A percentile compares a stretch with the other conserved stretches of the same genome.
These are phyloP conservation scores for Enteromius argenteus DNA, from an alignment of 2,797 vertebrate genomes.

Conservation along the genomic window DNA sequence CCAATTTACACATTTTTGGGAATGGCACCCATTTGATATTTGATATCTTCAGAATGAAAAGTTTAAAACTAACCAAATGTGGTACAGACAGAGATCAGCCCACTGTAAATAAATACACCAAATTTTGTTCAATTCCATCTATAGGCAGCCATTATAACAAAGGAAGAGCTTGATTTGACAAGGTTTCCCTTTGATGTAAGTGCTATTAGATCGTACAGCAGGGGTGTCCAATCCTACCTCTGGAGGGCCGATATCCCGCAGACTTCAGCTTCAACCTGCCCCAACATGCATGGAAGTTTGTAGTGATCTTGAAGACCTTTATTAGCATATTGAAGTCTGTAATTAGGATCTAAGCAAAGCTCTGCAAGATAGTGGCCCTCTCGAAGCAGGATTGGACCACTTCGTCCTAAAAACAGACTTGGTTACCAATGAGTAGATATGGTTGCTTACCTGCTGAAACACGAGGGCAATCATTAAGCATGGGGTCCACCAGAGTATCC, in stretches of 20 bases:
- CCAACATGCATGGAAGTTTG: not conserved
- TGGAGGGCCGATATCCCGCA: not conserved
- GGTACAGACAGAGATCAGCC: not conserved
- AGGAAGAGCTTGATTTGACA: not conserved
- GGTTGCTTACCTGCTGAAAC: slow-evolving; percentile 91
- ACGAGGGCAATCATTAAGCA: slow-evolving; percentile 93
- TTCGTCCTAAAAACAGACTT: not conserved
- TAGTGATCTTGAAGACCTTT: not conserved
- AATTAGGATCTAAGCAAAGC: slow-evolving; percentile 1
- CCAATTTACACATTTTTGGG: not conserved
- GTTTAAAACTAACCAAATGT: not conserved
- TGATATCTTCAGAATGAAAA: not conserved
- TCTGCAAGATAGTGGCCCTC: not conserved
- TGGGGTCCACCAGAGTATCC: slow-evolving; percentile 90
- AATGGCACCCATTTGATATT: not conserved
- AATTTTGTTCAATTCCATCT: not conserved
- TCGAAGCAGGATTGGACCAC: not conserved
- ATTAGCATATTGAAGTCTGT: not conserved
- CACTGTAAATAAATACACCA: not conserved
- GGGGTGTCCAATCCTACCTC: not conserved
- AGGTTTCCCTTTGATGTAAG: not conserved
- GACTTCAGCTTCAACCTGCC: not conserved
- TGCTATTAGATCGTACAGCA: not conserved
- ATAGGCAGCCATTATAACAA: not conserved
- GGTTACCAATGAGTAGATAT: slow-evolving; percentile 8